phyloP scores from a whole-genome alignment of 2,113 vertebrate species.

The Bubo blakistoni region DNA sequence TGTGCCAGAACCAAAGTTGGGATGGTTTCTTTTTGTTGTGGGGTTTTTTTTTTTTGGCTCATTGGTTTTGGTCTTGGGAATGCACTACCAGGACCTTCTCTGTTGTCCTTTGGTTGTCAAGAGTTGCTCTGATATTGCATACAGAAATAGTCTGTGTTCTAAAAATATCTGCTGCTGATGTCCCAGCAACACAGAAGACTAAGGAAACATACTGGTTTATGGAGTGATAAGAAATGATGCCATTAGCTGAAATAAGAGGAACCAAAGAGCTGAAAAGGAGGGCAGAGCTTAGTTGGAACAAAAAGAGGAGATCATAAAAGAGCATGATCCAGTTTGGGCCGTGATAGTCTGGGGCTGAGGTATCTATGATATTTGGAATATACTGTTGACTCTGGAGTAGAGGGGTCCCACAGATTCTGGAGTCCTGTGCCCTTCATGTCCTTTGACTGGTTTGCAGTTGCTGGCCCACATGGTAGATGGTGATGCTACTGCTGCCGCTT shows the following conservation, averaged over 20 bases:
- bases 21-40: neutral
- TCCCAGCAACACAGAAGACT: neutral
- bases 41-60: too few species aligned
- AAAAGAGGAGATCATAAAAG: neutral
- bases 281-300: neutral
- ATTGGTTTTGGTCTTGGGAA: neutral
- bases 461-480: accelerated
- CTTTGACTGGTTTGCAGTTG: neutral
- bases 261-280: neutral
- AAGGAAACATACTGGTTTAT: too few species aligned
- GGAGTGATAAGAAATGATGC: neutral
- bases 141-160: neutral
- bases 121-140: neutral
- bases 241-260: neutral
- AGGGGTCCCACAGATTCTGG: neutral
- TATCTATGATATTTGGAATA: neutral
- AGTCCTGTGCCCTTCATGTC: neutral
- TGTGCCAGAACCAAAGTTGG: neutral
- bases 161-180: neutral
- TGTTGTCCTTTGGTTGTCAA: neutral
- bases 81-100: neutral
- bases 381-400: neutral
- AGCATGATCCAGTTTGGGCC: neutral
- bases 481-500: neutral
- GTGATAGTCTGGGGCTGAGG: neutral